Evolutionary conservation across 2,888 invertebrate species (phyloP).

Genomic region (Alentia gelatinosa): DNA sequence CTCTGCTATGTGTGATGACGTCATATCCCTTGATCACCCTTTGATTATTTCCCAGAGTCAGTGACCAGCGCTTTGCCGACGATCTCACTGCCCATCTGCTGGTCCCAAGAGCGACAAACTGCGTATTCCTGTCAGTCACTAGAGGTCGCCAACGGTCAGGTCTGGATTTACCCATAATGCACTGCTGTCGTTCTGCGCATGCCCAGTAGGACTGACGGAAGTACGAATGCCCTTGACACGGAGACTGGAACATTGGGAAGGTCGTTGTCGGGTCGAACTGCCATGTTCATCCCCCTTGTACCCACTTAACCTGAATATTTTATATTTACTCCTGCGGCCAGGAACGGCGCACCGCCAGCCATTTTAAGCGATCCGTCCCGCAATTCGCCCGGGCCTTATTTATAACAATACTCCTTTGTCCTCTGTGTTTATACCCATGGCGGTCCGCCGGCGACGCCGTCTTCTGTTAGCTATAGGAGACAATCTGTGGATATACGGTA

Average conservation of each 20-base stretch:
- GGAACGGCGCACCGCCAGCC: not conserved
- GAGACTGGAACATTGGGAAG: not conserved
- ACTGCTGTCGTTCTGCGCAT: not conserved
- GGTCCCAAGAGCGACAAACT: too few species aligned
- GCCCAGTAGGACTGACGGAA: conserved; percentile 27
- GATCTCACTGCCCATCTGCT: too few species aligned
- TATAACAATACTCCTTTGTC: too few species aligned
- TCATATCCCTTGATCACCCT: too few species aligned
- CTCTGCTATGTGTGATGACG: too few species aligned
- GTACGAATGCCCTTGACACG: not conserved
- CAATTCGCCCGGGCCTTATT: not conserved
- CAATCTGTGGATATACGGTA: not conserved
- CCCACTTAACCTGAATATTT: conserved; percentile 16
- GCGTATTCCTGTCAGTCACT: not conserved
- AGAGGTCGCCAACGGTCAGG: not conserved
- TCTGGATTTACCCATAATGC: conserved; percentile 32
- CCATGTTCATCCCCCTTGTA: not conserved
- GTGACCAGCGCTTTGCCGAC: too few species aligned
- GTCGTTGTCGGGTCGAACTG: not conserved
- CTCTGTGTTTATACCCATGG: too few species aligned
- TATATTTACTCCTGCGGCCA: not conserved
- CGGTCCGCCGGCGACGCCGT: too few species aligned
- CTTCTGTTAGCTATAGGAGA: too few species aligned
- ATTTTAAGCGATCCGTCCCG: not conserved
- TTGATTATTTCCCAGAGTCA: too few species aligned